Percentiles rank a stretch among this genome's conserved stretches.
Evolutionary conservation across 2,797 vertebrate species (phyloP).

Genomic region (Sternotherus odoratus): DNA sequence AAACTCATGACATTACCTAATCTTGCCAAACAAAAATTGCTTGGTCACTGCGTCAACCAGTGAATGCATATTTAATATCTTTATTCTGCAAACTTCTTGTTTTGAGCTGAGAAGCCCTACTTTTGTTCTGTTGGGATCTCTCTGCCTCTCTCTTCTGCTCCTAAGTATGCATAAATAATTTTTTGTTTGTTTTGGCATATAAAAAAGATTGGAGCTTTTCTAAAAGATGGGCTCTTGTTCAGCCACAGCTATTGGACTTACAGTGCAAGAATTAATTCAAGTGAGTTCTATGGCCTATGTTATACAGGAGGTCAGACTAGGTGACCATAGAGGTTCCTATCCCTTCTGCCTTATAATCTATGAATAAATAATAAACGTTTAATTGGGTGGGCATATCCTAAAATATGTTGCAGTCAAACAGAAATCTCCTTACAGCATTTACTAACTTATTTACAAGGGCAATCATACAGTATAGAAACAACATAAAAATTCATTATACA

Average conservation of each 20-base stretch:
- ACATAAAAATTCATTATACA: no score
- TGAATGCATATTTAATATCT: not conserved
- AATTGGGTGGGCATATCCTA: no score
- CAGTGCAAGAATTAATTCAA: not conserved
- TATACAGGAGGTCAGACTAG: no score
- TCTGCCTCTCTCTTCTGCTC: not conserved
- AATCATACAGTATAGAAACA: no score
- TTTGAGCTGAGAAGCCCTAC: not conserved
- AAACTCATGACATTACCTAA: not conserved
- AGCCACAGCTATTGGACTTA: not conserved
- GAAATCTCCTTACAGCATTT: no score
- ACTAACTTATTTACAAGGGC: no score
- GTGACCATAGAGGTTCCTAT: no score
- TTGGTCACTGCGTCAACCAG: not conserved
- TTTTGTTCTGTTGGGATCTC: not conserved
- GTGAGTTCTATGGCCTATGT: not conserved
- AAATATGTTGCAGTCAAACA: no score
- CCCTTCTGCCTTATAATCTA: no score
- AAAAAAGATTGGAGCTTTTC: not conserved
- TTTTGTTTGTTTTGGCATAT: not conserved
- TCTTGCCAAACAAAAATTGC: not conserved
- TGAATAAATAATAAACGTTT: no score
- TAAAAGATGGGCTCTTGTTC: not conserved
- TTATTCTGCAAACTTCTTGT: not conserved
- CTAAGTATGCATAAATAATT: not conserved